Evolutionary conservation across 2,113 vertebrate genomes (phyloP).

Genomic region (Epinephelus moara): DNA sequence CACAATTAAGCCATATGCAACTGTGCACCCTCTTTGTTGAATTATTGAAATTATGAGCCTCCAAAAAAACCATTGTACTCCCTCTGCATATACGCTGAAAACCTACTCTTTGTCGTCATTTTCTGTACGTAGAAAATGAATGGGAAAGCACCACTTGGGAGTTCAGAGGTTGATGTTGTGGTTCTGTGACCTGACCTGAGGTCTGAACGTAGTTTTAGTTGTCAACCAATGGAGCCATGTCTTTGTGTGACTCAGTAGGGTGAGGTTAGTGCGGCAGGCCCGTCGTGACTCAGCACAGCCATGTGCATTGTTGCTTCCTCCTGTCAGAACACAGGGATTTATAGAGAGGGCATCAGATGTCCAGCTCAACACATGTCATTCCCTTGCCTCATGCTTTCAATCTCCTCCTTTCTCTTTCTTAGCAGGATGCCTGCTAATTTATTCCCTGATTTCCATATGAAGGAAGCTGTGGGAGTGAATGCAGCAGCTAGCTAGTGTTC

Average conservation of each 20-base stretch:
- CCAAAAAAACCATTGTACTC: neutral
- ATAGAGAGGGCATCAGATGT: constrained; percentile 71
- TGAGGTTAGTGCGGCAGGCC: constrained; percentile 58
- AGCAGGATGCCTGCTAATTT: constrained; percentile 68
- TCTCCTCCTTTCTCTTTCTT: constrained; percentile 68
- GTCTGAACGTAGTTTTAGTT: constrained; percentile 42
- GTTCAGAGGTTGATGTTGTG: constrained; percentile 38
- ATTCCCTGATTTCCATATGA: constrained; percentile 83
- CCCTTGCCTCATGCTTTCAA: constrained; percentile 70
- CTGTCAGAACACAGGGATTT: constrained; percentile 65
- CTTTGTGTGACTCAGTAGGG: constrained; percentile 53
- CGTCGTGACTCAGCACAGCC: constrained; percentile 72
- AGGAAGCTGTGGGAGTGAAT: constrained; percentile 76
- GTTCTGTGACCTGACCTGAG: constrained; percentile 34
- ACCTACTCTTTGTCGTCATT: neutral
- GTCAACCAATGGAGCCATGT: constrained; percentile 27
- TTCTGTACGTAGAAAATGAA: neutral
- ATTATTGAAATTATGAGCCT: neutral
- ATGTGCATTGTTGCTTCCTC: constrained; percentile 67
- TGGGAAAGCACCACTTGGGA: constrained; percentile 1
- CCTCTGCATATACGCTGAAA: neutral
- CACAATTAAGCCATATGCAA: constrained; percentile 52
- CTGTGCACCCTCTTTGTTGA: constrained; percentile 40
- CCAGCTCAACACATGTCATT: constrained; percentile 66
- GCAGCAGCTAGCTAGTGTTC: constrained; percentile 54